phyloP scores from a whole-genome alignment of 2,888 invertebrate species.

The Oscheius onirici region DNA sequence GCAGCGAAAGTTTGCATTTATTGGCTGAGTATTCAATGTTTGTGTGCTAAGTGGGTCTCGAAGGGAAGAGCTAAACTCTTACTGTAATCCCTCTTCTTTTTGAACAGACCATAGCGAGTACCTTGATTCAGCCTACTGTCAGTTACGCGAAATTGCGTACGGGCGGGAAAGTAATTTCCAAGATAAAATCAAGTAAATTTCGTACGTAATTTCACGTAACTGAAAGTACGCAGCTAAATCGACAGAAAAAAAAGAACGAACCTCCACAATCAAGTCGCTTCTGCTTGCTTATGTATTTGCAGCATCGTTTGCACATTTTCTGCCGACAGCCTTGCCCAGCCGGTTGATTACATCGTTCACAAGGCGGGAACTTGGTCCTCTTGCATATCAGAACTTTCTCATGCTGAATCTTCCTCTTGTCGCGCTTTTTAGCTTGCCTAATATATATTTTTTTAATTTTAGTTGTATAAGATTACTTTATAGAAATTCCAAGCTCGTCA shows the following conservation, averaged over 20 bases:
- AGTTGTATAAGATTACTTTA: constrained; percentile 35
- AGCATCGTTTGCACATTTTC: constrained; percentile 65
- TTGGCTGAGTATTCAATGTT: no score
- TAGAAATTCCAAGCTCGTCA: constrained; percentile 46
- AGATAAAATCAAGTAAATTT: no score
- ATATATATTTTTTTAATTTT: not conserved
- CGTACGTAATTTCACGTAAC: no score
- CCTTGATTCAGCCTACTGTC: no score
- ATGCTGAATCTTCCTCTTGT: constrained; percentile 39
- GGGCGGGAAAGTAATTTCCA: no score
- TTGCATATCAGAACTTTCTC: constrained; percentile 28
- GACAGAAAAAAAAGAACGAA: constrained; percentile 37
- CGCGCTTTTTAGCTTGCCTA: constrained; percentile 49
- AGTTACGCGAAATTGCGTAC: no score
- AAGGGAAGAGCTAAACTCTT: no score
- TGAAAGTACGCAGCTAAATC: no score
- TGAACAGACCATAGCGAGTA: no score
- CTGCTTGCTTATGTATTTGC: constrained; percentile 57
- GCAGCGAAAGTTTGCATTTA: no score
- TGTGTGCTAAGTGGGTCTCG: no score
- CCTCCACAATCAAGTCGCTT: constrained; percentile 54
- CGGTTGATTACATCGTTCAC: constrained; percentile 62
- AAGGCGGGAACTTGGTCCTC: constrained; percentile 40
- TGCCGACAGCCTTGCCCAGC: constrained; percentile 60
- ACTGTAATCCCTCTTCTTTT: no score